Evolutionary conservation across 2,113 vertebrate genomes (phyloP).

Genomic region (Cinclus mexicanus): DNA sequence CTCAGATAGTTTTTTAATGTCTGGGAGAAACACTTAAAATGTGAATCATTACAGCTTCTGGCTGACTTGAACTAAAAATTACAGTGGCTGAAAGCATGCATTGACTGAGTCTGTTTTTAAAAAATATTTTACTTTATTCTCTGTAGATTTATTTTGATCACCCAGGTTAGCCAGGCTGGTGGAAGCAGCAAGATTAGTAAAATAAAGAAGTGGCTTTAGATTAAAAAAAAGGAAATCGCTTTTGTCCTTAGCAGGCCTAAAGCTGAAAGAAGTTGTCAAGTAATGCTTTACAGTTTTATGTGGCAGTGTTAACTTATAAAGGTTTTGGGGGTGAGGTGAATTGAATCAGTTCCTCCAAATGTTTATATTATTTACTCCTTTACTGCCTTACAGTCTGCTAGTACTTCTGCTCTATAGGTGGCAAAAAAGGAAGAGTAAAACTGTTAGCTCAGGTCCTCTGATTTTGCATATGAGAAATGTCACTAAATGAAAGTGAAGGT

Average conservation of each 20-base stretch:
- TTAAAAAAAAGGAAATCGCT: background rate
- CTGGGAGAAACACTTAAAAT: background rate
- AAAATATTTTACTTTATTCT: background rate
- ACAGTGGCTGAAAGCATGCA: background rate
- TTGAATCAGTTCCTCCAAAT: background rate
- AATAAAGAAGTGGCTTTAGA: background rate
- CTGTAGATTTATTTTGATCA: background rate
- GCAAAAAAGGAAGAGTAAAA: background rate
- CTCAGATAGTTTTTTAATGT: background rate
- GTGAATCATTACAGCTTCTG: conserved; percentile 14
- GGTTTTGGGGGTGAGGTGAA: background rate
- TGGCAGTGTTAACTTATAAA: background rate
- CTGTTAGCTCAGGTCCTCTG: background rate
- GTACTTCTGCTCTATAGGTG: background rate
- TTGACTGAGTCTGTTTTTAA: background rate
- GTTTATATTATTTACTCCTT: background rate
- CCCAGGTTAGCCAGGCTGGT: background rate
- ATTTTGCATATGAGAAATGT: background rate
- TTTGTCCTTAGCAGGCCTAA: background rate
- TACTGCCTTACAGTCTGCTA: background rate
- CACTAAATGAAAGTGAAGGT: background rate
- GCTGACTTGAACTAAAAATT: conserved; percentile 35
- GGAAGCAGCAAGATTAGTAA: background rate
- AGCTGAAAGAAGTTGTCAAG: background rate
- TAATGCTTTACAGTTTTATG: background rate